Evolutionary conservation across 2,797 vertebrate genomes (phyloP).

Genomic region (Rousettus madagascariensis): DNA sequence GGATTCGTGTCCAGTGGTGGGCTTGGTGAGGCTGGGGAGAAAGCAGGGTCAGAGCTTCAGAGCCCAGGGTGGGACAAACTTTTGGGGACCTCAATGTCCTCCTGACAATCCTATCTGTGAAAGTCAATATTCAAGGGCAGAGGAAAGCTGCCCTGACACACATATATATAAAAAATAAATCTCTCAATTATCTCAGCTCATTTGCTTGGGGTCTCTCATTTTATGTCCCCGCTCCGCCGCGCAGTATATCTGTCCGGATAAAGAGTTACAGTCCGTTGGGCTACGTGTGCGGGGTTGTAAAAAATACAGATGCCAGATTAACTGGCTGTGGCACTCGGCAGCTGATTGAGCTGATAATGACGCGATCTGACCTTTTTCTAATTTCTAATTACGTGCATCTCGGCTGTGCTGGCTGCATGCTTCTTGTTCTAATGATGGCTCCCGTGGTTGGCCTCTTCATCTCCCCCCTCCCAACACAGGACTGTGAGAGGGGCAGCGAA

Average conservation of each 20-base stretch:
- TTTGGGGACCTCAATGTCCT: conserved; percentile 38
- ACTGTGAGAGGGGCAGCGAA: neutral
- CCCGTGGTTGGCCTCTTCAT: conserved; percentile 81
- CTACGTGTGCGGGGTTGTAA: conserved; percentile 92
- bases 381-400: conserved; percentile 94
- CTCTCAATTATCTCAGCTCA: conserved; percentile 96
- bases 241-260: conserved; percentile 91
- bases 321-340: conserved; percentile 96
- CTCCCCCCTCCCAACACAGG: conserved; percentile 45
- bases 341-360: conserved; percentile 93
- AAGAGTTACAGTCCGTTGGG: conserved; percentile 92
- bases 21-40: neutral
- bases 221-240: conserved; percentile 88
- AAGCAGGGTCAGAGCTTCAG: neutral
- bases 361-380: conserved; percentile 94
- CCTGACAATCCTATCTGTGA: conserved; percentile 80
- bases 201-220: conserved; percentile 94
- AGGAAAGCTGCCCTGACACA: conserved; percentile 82
- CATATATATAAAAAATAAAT: conserved; percentile 92
- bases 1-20: neutral
- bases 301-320: conserved; percentile 99
- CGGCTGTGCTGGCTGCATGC: conserved; percentile 85
- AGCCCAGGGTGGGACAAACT: neutral
- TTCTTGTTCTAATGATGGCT: conserved; percentile 87
- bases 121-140: conserved; percentile 94